Evolutionary conservation across 2,113 vertebrate species (phyloP).

Genomic region (Stercorarius parasiticus): DNA sequence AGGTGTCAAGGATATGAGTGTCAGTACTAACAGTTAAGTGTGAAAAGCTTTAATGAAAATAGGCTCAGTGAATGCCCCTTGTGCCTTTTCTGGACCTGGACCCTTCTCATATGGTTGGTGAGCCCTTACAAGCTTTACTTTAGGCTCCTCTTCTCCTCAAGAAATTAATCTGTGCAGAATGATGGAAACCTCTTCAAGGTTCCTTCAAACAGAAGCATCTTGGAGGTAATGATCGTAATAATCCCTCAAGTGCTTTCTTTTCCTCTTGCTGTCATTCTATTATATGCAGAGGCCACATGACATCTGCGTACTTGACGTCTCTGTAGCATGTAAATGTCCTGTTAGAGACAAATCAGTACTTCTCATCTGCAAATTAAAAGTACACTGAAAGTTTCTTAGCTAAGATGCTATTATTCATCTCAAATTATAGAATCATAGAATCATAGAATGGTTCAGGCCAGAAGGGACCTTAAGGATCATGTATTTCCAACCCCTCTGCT

Average conservation of each 20-base stretch:
- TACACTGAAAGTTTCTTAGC: neutral
- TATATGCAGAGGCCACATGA: neutral
- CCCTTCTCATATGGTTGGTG: neutral
- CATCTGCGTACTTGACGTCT: neutral
- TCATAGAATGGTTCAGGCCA: no score
- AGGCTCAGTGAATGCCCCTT: neutral
- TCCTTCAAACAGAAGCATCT: constrained; percentile 14
- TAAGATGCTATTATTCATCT: neutral
- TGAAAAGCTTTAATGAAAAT: neutral
- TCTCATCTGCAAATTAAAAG: neutral
- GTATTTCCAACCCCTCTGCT: no score
- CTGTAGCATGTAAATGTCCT: neutral
- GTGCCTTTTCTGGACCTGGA: neutral
- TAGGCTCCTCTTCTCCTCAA: neutral
- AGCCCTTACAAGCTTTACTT: neutral
- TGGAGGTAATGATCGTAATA: neutral
- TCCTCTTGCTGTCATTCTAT: neutral
- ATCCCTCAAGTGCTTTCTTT: constrained; percentile 8
- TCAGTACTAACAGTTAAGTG: neutral
- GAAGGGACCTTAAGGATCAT: no score
- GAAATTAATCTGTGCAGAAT: neutral
- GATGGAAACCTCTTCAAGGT: neutral
- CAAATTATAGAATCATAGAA: neutral
- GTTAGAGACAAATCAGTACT: neutral
- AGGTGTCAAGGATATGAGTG: neutral